phyloP scores from a whole-genome alignment of 2,797 vertebrate species.

The Ispidina lecontei region DNA sequence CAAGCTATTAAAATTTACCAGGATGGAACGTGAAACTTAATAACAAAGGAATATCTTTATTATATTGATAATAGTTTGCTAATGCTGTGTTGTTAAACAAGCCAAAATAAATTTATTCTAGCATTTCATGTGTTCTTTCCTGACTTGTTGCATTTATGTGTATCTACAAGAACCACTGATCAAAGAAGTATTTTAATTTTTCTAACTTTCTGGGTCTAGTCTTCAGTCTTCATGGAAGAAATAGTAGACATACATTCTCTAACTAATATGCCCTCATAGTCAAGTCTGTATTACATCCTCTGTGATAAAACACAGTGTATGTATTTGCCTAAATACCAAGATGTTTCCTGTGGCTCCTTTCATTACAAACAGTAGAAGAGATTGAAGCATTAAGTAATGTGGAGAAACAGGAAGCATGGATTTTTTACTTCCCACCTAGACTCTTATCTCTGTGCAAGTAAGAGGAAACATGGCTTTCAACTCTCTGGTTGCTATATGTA shows the following conservation, averaged over 20 bases:
- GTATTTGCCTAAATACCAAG: background rate
- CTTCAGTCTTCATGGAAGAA: background rate
- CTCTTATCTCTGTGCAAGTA: background rate
- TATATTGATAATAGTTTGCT: background rate
- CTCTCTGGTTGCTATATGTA: background rate
- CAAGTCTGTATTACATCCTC: background rate
- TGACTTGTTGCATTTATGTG: background rate
- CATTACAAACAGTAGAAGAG: background rate
- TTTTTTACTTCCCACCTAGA: background rate
- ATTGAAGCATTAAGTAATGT: background rate
- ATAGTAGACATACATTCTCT: background rate
- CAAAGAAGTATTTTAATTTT: background rate
- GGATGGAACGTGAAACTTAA: background rate
- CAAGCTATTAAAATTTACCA: slow-evolving; percentile 47
- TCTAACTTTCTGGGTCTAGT: background rate
- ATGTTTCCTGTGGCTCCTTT: background rate
- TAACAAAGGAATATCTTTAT: background rate
- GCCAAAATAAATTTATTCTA: background rate
- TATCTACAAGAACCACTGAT: background rate
- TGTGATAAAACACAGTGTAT: background rate
- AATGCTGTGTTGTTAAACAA: slow-evolving; percentile 6
- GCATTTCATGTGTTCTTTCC: background rate
- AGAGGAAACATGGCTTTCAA: background rate
- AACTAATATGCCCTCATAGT: background rate
- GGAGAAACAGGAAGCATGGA: background rate